Conservation (phyloP, 2,888 invertebrate species). For the Melipona bicolor region DNA sequence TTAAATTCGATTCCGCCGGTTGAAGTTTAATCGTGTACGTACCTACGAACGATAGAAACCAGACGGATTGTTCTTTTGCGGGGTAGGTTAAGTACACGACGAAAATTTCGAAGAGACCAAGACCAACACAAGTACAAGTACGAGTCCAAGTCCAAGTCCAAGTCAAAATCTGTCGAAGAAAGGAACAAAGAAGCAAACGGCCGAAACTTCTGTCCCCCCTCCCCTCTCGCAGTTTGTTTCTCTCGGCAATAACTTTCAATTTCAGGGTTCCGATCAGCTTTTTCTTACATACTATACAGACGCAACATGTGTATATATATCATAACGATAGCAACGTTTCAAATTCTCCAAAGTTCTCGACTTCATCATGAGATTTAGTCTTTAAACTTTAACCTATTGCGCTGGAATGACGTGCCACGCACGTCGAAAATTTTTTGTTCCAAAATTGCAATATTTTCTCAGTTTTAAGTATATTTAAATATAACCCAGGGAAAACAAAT, state of each 20-base stretch:
- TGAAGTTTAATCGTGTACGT: slow-evolving; percentile 81
- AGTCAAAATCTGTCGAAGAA: slow-evolving; percentile 36
- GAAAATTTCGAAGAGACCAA: slow-evolving; percentile 55
- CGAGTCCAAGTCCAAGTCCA: slow-evolving; percentile 47
- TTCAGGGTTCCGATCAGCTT: not conserved
- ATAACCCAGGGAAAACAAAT: too few species aligned
- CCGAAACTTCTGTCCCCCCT: not conserved
- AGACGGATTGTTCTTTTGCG: slow-evolving; percentile 69
- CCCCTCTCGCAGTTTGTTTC: not conserved
- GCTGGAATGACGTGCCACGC: too few species aligned
- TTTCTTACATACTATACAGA: not conserved
- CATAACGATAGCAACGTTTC: too few species aligned
- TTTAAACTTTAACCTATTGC: too few species aligned
- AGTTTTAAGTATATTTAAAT: too few species aligned
- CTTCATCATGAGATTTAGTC: too few species aligned
- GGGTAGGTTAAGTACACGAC: slow-evolving; percentile 62
- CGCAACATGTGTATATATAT: too few species aligned
- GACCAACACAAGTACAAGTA: slow-evolving; percentile 46
- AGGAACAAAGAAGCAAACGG: slow-evolving; percentile 36
- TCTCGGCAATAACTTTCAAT: slow-evolving; percentile 2
- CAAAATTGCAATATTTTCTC: too few species aligned
- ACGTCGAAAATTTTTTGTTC: too few species aligned
- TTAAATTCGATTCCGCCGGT: slow-evolving; percentile 80
- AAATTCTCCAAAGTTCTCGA: too few species aligned
- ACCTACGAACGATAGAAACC: slow-evolving; percentile 53